phyloP scores from a whole-genome alignment of 2,113 vertebrate species.

The Furnarius figulus region DNA sequence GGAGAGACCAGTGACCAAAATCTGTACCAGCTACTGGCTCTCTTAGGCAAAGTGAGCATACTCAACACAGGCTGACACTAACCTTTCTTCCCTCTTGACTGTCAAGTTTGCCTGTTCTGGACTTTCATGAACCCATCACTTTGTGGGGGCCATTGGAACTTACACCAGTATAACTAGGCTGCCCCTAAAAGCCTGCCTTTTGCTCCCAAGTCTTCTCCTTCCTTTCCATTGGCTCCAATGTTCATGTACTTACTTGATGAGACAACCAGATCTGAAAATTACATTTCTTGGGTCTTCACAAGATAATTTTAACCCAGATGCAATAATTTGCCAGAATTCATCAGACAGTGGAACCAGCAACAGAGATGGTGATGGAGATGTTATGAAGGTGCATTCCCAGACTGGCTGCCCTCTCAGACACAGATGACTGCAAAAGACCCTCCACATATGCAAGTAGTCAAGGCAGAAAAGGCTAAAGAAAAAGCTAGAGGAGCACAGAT shows the following conservation, averaged over 20 bases:
- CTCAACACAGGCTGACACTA: fast-evolving
- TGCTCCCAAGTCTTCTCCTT: background rate
- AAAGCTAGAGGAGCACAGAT: background rate
- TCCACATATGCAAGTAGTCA: background rate
- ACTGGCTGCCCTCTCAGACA: background rate
- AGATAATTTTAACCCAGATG: background rate
- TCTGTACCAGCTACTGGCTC: background rate
- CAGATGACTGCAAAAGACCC: background rate
- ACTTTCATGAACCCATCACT: background rate
- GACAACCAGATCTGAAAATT: background rate
- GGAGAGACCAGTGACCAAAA: background rate
- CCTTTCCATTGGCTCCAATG: background rate
- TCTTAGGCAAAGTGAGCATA: background rate
- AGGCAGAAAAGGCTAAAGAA: background rate
- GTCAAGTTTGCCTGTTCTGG: background rate
- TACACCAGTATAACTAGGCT: background rate
- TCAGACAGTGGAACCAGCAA: background rate
- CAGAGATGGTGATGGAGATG: background rate
- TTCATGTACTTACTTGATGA: background rate
- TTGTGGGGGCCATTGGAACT: background rate
- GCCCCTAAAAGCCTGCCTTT: background rate
- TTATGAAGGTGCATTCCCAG: background rate
- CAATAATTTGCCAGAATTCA: background rate
- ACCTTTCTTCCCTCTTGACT: background rate
- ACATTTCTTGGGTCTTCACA: background rate